These are phyloP conservation scores for Drosophila santomea DNA, from an alignment of 1,140 invertebrate species.

Conservation along the genomic window DNA sequence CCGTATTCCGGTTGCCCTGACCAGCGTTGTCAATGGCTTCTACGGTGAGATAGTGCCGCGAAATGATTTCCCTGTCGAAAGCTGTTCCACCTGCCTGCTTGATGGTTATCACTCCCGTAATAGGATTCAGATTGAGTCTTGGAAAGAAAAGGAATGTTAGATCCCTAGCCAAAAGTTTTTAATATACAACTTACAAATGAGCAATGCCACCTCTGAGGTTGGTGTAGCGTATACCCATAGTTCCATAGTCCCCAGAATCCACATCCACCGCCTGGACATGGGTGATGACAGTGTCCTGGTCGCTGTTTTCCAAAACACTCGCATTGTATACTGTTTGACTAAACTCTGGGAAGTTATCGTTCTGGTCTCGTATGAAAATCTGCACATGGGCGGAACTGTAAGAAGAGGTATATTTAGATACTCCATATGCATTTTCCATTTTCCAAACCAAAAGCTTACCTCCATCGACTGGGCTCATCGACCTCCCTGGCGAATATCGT, in stretches of 20 bases:
- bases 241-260: conserved; percentile 94
- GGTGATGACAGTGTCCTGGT: conserved; percentile 91
- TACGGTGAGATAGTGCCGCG: conserved; percentile 94
- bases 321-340: conserved; percentile 76
- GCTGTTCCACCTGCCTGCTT: conserved; percentile 89
- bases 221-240: conserved; percentile 94
- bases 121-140: conserved; percentile 92
- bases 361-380: conserved; percentile 94
- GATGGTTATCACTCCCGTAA: conserved; percentile 93
- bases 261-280: conserved; percentile 93
- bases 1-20: conserved; percentile 94
- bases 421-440: no score
- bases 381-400: conserved; percentile 92
- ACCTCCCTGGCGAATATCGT: conserved; percentile 94
- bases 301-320: conserved; percentile 93
- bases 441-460: conserved; percentile 29
- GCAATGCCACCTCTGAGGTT: conserved; percentile 91
- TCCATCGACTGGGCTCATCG: conserved; percentile 85
- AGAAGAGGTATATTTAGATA: background rate
- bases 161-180: no score
- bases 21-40: conserved; percentile 96
- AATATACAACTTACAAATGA: conserved; percentile 88
- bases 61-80: conserved; percentile 95
- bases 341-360: conserved; percentile 86
- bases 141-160: background rate